Percentiles rank a stretch among this genome's conserved stretches.
Evolutionary conservation across 2,797 vertebrate genomes (phyloP).

Genomic region (Pachyuromys duprasi): DNA sequence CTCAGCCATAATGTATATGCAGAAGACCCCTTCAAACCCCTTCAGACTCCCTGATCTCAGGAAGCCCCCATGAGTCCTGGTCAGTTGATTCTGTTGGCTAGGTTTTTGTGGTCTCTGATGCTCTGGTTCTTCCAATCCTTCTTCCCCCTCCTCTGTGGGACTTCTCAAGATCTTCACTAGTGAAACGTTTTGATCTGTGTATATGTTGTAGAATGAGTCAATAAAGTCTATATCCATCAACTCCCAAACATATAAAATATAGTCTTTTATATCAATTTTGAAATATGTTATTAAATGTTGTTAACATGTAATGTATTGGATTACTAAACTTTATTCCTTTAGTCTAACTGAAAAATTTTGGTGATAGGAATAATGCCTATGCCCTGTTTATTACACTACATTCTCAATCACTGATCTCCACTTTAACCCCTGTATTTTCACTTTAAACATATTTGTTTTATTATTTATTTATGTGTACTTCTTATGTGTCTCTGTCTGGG

Average conservation of each 20-base stretch:
- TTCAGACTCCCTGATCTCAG: not conserved
- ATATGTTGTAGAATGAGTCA: not conserved
- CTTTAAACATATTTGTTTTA: not conserved
- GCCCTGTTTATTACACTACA: too few relatives aligned
- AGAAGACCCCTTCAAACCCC: not conserved
- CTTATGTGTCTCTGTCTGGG: not conserved
- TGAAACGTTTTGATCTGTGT: not conserved
- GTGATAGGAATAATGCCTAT: not conserved
- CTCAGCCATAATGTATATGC: not conserved
- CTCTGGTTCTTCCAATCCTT: not conserved
- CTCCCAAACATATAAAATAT: not conserved
- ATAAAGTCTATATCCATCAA: not conserved
- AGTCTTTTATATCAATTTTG: not conserved
- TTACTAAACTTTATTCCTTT: not conserved
- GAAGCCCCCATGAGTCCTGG: not conserved
- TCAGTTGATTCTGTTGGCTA: not conserved
- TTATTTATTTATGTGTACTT: not conserved
- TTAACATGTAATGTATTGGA: not conserved
- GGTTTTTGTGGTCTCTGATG: not conserved
- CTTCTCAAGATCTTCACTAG: not conserved
- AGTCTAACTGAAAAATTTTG: not conserved
- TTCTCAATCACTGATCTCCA: not conserved
- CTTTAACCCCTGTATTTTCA: not conserved
- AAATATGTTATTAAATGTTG: not conserved
- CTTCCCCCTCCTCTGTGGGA: not conserved